Evolutionary conservation across 2,888 invertebrate genomes (phyloP).

Genomic region (Timema cristinae): DNA sequence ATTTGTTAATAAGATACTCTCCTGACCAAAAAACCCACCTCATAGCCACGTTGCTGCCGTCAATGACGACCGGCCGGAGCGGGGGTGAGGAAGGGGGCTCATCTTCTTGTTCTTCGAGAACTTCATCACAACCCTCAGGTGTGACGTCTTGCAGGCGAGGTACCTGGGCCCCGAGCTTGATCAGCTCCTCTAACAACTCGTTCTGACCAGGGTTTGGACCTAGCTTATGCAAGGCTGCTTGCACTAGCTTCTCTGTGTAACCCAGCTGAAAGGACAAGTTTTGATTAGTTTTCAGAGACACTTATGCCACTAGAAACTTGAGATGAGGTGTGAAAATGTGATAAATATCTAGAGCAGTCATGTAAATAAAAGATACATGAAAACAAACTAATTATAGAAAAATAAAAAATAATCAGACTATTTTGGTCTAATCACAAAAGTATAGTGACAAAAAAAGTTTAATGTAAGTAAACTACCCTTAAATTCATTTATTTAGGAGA

Average conservation of each 20-base stretch:
- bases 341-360: too few relatives aligned
- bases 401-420: too few relatives aligned
- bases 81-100: conserved; percentile 12
- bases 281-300: too few relatives aligned
- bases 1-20: not conserved
- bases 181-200: conserved; percentile 82
- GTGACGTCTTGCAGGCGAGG: conserved; percentile 33
- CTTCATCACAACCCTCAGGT: conserved; percentile 17
- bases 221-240: conserved; percentile 76
- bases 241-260: conserved; percentile 82
- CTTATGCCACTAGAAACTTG: too few relatives aligned
- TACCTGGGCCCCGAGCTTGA: conserved; percentile 66
- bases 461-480: too few relatives aligned
- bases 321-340: too few relatives aligned
- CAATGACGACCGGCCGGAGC: conserved; percentile 78
- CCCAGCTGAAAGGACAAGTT: conserved; percentile 54
- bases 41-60: conserved; percentile 94
- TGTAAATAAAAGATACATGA: too few relatives aligned
- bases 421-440: too few relatives aligned
- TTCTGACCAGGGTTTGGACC: conserved; percentile 83
- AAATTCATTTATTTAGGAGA: too few relatives aligned
- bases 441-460: too few relatives aligned
- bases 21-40: conserved; percentile 51
- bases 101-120: conserved; percentile 19
- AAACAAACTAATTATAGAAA: too few relatives aligned